A percentile compares a stretch with the other conserved stretches of the same genome.
Evolutionary conservation across 2,797 vertebrate species (phyloP).

Genomic region (Tokudaia tokunoshimensis): DNA sequence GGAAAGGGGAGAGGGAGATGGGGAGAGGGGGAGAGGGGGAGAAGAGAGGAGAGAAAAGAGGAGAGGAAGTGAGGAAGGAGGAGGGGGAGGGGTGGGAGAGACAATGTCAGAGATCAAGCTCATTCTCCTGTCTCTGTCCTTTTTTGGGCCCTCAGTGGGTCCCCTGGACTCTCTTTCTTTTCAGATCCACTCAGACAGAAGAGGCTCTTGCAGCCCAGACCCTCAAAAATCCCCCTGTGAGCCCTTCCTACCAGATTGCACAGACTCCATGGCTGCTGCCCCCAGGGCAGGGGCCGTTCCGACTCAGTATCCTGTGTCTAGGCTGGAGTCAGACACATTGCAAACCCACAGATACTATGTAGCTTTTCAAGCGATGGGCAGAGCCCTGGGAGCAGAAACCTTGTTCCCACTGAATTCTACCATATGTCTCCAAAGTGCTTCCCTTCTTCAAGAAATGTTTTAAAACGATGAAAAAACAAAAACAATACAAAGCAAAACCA

Average conservation of each 20-base stretch:
- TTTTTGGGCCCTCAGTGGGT: rapidly evolving
- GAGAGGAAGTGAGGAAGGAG: too few species aligned
- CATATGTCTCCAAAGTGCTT: neutral
- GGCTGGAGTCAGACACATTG: neutral
- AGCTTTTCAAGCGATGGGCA: neutral
- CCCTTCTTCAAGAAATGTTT: neutral
- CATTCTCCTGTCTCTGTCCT: rapidly evolving
- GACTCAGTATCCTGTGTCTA: rapidly evolving
- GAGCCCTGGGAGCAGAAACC: rapidly evolving
- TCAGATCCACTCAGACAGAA: neutral
- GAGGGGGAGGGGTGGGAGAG: neutral
- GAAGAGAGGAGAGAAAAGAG: too few species aligned
- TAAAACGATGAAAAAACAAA: neutral
- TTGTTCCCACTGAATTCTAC: neutral
- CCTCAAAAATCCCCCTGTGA: too few species aligned
- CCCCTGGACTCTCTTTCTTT: rapidly evolving
- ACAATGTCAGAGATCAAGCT: neutral
- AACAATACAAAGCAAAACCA: too few species aligned
- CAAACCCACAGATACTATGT: neutral
- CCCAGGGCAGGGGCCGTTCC: rapidly evolving
- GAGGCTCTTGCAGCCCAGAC: too few species aligned
- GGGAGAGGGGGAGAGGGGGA: neutral
- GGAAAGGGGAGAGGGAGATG: rapidly evolving
- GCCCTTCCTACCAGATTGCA: rapidly evolving
- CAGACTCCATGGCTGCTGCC: neutral